Evolutionary conservation across 2,888 invertebrate genomes (phyloP).

Genomic region (Tetanocera ferruginea): DNA sequence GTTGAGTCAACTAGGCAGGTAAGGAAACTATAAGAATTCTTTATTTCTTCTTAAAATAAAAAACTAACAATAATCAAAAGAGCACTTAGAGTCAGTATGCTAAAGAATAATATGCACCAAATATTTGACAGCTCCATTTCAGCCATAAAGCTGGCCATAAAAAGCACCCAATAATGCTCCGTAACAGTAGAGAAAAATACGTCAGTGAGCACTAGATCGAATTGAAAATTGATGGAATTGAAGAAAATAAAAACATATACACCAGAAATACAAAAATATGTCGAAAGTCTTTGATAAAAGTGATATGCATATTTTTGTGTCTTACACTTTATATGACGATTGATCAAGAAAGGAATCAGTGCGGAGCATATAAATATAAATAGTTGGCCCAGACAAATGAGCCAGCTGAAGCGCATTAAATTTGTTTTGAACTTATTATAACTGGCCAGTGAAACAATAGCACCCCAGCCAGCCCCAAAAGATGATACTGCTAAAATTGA

Average conservation of each 20-base stretch:
- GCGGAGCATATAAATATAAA: conserved; percentile 70
- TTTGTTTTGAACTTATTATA: conserved; percentile 82
- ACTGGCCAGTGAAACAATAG: conserved; percentile 84
- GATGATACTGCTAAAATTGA: conserved; percentile 74
- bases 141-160: conserved; percentile 44
- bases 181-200: not conserved
- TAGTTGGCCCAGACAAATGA: conserved; percentile 56
- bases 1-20: conserved; percentile 54
- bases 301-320: not conserved
- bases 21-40: not conserved
- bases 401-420: conserved; percentile 70
- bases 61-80: conserved; percentile 80
- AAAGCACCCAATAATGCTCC: conserved; percentile 32
- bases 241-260: too few species aligned
- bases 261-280: too few species aligned
- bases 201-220: too few species aligned
- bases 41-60: not conserved
- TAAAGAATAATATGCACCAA: conserved; percentile 80
- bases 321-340: conserved; percentile 69
- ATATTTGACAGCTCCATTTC: conserved; percentile 73
- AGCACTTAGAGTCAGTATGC: conserved; percentile 80
- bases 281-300: too few species aligned
- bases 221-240: too few species aligned
- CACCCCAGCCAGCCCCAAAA: conserved; percentile 88
- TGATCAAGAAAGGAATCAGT: conserved; percentile 78